Evolutionary conservation across 2,797 vertebrate genomes (phyloP), one percentile per base, ranked within the genome.

Genomic region (Chiroxiphia lanceolata): DNA sequence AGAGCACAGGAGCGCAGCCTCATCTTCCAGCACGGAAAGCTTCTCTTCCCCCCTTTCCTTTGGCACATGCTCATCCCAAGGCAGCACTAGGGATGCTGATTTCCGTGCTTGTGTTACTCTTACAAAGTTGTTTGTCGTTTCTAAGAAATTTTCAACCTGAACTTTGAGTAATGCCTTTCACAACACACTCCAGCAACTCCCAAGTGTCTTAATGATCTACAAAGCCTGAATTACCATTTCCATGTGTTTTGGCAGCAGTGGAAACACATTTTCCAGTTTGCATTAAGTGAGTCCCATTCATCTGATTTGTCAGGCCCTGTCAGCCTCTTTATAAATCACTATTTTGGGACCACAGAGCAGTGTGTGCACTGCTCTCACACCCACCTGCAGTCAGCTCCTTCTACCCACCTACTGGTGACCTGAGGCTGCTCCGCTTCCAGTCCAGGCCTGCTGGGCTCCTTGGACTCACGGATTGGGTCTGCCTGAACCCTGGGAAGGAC

Each of bases 391-490:
- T 8, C 21, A 33, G 40, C 76, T 71, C 64, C 44, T 51, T 9
- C 38, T 25, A 17, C 15, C 51, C 21, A 29, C 3, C 44, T 33
- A 60, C 57, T n/a, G 47, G 10, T 48, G 15, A 59, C 59, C 89
- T 33, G 47, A 60, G 71, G 5, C 68, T 51, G 60, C 76, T 63
- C 85, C 7, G 6, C 36, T 47, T n/a, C 54, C 40, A 25, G 13
- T 22, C 34, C 5, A 0, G 3, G 21, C 15, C 36, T 29, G 38
- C 56, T 51, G 34, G 21, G 29, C 53, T 69, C 4, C 63, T 47
- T 31, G 59, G 23, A 67, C 16, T 0, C 1, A 3, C 0, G 4
- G 31, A 51, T 60, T 25, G 5, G 1, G 0, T 31, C 29, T 33
- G 9, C 0, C 20, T 9, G 53, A 84, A 13, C 50, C 19, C 36